Conservation (phyloP, 1,140 invertebrate species). For the Leptopilina boulardi region DNA sequence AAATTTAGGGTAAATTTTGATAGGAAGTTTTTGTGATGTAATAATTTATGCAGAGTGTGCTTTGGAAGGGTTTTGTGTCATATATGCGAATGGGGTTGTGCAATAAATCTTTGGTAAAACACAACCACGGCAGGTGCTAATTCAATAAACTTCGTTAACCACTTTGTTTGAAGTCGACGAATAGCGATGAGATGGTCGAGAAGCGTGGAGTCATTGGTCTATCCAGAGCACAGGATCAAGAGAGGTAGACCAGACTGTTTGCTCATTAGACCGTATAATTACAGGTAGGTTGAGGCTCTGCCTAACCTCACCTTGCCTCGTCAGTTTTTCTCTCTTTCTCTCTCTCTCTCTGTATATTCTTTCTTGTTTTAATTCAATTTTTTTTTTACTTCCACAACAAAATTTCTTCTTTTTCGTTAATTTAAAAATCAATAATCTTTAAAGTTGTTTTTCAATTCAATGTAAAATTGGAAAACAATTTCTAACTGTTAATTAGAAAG, state of each 20-base stretch:
- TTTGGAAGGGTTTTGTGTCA: neutral
- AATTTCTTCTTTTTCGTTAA: neutral
- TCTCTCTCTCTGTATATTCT: too few species aligned
- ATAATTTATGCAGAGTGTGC: neutral
- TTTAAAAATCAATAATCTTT: too few species aligned
- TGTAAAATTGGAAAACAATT: too few species aligned
- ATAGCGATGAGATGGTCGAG: slow-evolving; percentile 35
- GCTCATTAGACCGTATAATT: slow-evolving; percentile 75
- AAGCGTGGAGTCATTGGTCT: slow-evolving; percentile 44
- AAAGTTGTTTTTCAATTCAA: too few species aligned
- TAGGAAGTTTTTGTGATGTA: neutral
- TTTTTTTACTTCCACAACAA: neutral
- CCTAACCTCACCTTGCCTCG: slow-evolving; percentile 54
- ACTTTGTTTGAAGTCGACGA: slow-evolving; percentile 36
- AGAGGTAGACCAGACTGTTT: slow-evolving; percentile 63
- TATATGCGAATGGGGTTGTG: neutral
- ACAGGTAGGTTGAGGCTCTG: slow-evolving; percentile 64
- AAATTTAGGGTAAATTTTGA: too few species aligned
- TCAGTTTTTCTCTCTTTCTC: slow-evolving; percentile 49
- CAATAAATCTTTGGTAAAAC: slow-evolving; percentile 45
- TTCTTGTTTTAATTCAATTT: slow-evolving; percentile 36
- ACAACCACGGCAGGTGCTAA: slow-evolving; percentile 63
- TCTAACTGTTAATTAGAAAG: too few species aligned
- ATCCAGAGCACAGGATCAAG: slow-evolving; percentile 35
- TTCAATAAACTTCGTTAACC: slow-evolving; percentile 71